These are phyloP conservation scores for Lithophane leautieri DNA, from an alignment of 2,888 invertebrate species.

Conservation along the genomic window DNA sequence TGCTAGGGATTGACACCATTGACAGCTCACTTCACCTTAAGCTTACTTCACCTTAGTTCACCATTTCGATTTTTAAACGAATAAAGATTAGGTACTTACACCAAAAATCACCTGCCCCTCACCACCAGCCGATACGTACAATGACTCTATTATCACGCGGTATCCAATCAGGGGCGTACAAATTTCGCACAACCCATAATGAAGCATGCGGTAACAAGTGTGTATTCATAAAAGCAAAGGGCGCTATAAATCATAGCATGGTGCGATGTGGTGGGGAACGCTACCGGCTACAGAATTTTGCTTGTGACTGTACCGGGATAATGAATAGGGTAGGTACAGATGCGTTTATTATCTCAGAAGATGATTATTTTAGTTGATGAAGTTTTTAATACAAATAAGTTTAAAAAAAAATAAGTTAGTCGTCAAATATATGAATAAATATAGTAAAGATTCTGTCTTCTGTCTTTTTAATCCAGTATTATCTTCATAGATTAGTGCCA, in stretches of 20 bases:
- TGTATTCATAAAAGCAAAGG: conserved; percentile 88
- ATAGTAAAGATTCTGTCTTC: not conserved
- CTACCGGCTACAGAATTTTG: conserved; percentile 67
- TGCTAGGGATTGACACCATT: too few relatives aligned
- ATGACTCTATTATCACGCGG: conserved; percentile 83
- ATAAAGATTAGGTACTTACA: not conserved
- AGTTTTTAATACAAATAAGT: not conserved
- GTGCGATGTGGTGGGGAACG: conserved; percentile 55
- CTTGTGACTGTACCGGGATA: conserved; percentile 71
- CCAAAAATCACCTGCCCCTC: conserved; percentile 57
- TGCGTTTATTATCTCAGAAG: conserved; percentile 14
- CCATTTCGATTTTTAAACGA: conserved; percentile 10
- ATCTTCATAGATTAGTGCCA: not conserved
- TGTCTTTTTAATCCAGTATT: not conserved
- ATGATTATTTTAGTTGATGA: not conserved
- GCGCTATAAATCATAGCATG: conserved; percentile 86
- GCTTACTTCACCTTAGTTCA: not conserved
- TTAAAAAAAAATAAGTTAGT: not conserved
- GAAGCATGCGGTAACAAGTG: conserved; percentile 88
- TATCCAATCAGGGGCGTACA: conserved; percentile 87
- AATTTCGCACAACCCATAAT: conserved; percentile 84
- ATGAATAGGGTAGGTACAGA: conserved; percentile 36
- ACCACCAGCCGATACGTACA: conserved; percentile 68
- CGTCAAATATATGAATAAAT: too few relatives aligned
- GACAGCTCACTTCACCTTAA: too few relatives aligned